A percentile compares a stretch with the other conserved stretches of the same genome.
Evolutionary conservation across 2,888 invertebrate genomes (phyloP).

Genomic region (Mellilla xanthometata): DNA sequence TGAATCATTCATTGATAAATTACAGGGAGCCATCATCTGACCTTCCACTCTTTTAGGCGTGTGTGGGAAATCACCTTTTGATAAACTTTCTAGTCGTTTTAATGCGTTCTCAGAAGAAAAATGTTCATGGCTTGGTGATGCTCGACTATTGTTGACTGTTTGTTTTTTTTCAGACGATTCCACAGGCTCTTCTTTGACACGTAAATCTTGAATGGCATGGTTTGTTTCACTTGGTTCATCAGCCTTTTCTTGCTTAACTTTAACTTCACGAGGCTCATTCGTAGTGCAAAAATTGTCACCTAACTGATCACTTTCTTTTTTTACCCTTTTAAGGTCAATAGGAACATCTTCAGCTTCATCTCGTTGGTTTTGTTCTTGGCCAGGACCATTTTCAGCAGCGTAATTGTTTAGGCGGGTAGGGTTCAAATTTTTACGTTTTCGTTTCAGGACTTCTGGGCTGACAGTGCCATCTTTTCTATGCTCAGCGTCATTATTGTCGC

Average conservation of each 20-base stretch:
- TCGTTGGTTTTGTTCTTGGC: conserved; percentile 44
- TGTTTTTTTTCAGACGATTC: conserved; percentile 58
- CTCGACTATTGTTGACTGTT: conserved; percentile 35
- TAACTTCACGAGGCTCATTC: conserved; percentile 41
- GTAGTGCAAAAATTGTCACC: conserved; percentile 29
- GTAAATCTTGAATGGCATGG: conserved; percentile 56
- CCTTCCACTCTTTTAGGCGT: conserved; percentile 55
- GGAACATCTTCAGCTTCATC: conserved; percentile 51
- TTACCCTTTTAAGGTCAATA: conserved; percentile 64
- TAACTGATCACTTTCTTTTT: conserved; percentile 49
- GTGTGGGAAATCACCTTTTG: conserved; percentile 88
- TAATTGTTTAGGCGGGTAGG: conserved; percentile 87
- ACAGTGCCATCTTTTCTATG: conserved; percentile 74
- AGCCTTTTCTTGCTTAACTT: conserved; percentile 63
- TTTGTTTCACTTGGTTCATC: conserved; percentile 55
- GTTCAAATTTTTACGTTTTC: conserved; percentile 94
- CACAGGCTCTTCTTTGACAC: conserved; percentile 63
- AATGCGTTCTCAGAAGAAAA: conserved; percentile 86
- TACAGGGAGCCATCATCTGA: conserved; percentile 56
- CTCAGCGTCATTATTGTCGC: conserved; percentile 67
- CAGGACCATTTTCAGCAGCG: conserved; percentile 41
- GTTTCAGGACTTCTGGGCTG: conserved; percentile 85
- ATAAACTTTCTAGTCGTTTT: conserved; percentile 90
- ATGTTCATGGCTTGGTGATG: conserved; percentile 42
- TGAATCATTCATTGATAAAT: conserved; percentile 63